These are phyloP conservation scores for Hydrozoanthus gracilis DNA, from an alignment of 92 coral and sea anemone species.

Conservation along the genomic window DNA sequence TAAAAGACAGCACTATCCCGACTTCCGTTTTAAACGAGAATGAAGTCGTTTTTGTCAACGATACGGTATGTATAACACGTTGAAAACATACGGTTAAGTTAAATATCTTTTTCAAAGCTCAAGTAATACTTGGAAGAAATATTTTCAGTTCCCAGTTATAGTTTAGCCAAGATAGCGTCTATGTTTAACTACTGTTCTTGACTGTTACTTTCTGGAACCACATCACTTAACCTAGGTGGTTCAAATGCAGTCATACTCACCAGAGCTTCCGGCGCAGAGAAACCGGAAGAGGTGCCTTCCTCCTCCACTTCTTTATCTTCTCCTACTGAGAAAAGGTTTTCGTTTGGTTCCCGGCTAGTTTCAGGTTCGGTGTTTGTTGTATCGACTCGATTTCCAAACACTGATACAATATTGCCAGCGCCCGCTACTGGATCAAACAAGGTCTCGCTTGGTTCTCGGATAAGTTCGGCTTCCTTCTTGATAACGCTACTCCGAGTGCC, in stretches of 20 bases:
- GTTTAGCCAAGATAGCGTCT: neutral
- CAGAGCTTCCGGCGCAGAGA: conserved; percentile 78
- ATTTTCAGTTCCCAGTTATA: too few relatives aligned
- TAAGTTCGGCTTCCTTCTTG: conserved; percentile 22
- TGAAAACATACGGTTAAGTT: neutral
- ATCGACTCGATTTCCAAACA: conserved; percentile 14
- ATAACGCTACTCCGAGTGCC: conserved; percentile 39
- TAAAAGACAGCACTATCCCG: too few relatives aligned
- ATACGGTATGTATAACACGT: neutral
- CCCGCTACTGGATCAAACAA: conserved; percentile 34
- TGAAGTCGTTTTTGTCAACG: neutral
- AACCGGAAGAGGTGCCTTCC: conserved; percentile 61
- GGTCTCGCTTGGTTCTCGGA: conserved; percentile 21
- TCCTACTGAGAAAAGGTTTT: conserved; percentile 68
- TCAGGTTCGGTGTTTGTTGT: conserved; percentile 32
- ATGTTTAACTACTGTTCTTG: neutral
- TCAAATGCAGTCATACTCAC: conserved; percentile 70
- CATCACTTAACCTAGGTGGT: neutral
- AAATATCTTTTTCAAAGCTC: neutral
- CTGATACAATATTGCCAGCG: neutral
- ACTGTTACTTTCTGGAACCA: neutral
- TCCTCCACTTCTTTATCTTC: conserved; percentile 69
- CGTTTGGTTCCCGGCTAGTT: conserved; percentile 63
- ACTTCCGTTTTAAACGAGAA: too few relatives aligned
- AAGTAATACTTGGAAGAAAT: neutral